Base-by-base conservation (phyloP, 2,113 vertebrate species). In the Dasypus novemcinctus region DNA sequence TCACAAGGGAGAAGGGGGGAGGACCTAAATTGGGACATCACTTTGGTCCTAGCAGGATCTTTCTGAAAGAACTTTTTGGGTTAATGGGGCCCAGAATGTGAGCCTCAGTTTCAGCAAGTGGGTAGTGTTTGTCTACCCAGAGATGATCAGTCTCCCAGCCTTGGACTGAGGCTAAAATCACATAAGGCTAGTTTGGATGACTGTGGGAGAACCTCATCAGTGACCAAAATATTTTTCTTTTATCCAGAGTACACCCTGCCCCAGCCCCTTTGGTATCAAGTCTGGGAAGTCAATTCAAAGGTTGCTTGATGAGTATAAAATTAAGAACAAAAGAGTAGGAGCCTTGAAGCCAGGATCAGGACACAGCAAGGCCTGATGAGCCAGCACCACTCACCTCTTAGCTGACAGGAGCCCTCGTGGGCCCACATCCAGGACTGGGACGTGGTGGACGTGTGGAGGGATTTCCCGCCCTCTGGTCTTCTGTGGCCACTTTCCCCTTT, bases 371-470 rank as follows among this genome's bases (percentile, higher is more conserved):
- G 63, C 23, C 11, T 31, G 31, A 1, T 1, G 9, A 17, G 61
- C 18, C 25, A 0, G 20, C 46, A 15, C 25, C 15, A 2, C 17
- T 3, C 46, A 49, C 33, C 33, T 41, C 5, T 0, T 0, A 4
- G 36, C 0, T 4, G 12, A 7, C 81, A 49, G 6, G 41, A 69
- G 29, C 27, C 63, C 27, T 20, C 13, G 0, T 6, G 25, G 5
- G 27, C 43, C 41, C 43, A 18, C 13, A 43, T 17, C 72, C 43
- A 49, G 13, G 69, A 61, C 31, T 6, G 36, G 38, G 23, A 18
- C 21, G 11, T 31, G n/a, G 5, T 23, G 14, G 31, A 33, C 0
- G 0, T 0, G 0, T 20, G 11, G 12, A 41, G 15, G 38, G 83
- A 20, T 2, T 52, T 43, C 20, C 14, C 2, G 12, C 27, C 18